Base-by-base conservation (phyloP, 64 coral and sea anemone genomes). In the Catalaphyllia jardinei region DNA sequence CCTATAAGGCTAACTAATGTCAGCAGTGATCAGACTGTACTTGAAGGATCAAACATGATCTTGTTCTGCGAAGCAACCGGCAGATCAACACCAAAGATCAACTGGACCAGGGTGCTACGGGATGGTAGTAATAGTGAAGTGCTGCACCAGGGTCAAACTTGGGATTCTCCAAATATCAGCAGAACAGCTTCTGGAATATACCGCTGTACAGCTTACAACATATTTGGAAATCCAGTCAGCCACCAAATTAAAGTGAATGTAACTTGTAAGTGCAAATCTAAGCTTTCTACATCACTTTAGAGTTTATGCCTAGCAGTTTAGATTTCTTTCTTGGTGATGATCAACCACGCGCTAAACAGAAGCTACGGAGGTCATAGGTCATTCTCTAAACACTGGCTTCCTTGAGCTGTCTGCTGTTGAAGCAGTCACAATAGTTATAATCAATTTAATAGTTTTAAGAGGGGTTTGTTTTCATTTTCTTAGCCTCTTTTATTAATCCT, bases 41-140 rank as follows among this genome's bases (percentile, higher is more conserved):
- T 17, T 0, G 57, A 62, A 31, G 78, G 57, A 19, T 10, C 78
- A 5, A 29, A 1, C 1, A 1, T 80, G n/a, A 0, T 2, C 0
- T 80, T 80, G 20, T 7, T 0, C 25, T 62, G 78, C 20, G 28
- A 17, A 60, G 54, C 54, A 80, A 28, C 24, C 31, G 78, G 78
- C 62, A 18, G n/a, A 63, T 60, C 79, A 82, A 39, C 79, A 20
- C 60, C 79, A 64, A 82, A 20, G 31, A 65, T 82, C 60, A 82
- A 29, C 29, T 82, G 60, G 79, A 82, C 59, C 30, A 82, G 18
- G 64, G 55, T 82, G 29, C 59, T 82, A 22, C 17, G 18, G 60
- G 59, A 82, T 63, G 79, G 79, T 8, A 82, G 15, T 11, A 28
- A 82, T 17, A 63, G 60, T 64, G 60, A 82, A 62, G 79, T 82